phyloP scores from a whole-genome alignment of 2,888 invertebrate genomes.

The Lycaena phlaeas region DNA sequence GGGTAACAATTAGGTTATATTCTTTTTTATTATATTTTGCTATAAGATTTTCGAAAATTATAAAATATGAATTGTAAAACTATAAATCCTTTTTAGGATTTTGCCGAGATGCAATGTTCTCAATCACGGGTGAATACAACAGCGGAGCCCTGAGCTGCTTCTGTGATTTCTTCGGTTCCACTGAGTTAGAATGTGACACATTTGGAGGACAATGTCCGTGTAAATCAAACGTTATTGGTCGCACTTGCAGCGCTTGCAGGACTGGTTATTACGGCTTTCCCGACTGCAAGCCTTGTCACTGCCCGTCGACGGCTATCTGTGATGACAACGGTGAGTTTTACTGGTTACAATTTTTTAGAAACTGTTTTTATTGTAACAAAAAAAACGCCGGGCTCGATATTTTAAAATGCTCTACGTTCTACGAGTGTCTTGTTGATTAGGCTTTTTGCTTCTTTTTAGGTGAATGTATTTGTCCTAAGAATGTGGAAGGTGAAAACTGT shows the following conservation, averaged over 20 bases:
- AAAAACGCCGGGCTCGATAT: no score
- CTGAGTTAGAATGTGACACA: constrained; percentile 86
- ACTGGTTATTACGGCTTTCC: constrained; percentile 98
- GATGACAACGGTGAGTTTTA: constrained; percentile 72
- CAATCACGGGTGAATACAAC: constrained; percentile 95
- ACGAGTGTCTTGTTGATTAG: no score
- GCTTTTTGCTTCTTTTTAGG: constrained; percentile 57
- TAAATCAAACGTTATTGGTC: constrained; percentile 92
- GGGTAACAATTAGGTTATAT: no score
- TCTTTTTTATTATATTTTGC: no score
- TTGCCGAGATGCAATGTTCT: constrained; percentile 93
- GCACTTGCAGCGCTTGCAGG: constrained; percentile 87
- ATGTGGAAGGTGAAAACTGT: constrained; percentile 91
- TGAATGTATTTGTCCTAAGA: constrained; percentile 92
- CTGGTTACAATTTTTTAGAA: no score
- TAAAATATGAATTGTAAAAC: constrained; percentile 15
- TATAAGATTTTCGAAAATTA: not conserved
- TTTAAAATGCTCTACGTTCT: no score
- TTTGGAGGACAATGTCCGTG: constrained; percentile 98
- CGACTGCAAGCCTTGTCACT: constrained; percentile 90
- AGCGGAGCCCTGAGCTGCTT: constrained; percentile 91
- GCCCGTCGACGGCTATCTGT: constrained; percentile 87
- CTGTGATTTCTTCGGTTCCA: constrained; percentile 91
- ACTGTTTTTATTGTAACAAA: no score
- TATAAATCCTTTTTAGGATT: constrained; percentile 75